These are phyloP conservation scores for Reticulitermes speratus DNA, from an alignment of 1,140 invertebrate genomes.

Conservation along the genomic window DNA sequence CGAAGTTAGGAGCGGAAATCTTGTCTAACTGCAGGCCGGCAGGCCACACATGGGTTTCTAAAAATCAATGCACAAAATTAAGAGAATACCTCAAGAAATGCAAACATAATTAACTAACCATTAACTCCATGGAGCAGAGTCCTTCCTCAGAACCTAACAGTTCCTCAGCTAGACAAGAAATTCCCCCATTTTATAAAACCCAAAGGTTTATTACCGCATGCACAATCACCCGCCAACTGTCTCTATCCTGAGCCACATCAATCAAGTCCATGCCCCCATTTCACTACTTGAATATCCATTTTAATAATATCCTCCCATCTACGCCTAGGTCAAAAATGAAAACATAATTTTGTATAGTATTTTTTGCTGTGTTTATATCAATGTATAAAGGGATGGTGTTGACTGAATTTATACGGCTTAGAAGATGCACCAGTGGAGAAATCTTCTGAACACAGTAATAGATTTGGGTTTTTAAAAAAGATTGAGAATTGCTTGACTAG, in stretches of 20 bases:
- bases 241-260: too few relatives aligned
- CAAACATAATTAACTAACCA: neutral
- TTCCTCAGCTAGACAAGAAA: too few relatives aligned
- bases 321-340: neutral
- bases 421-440: neutral
- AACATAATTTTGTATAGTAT: neutral
- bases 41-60: neutral
- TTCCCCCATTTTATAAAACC: too few relatives aligned
- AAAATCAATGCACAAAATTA: neutral
- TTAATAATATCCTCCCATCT: too few relatives aligned
- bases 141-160: too few relatives aligned
- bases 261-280: too few relatives aligned
- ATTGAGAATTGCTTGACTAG: too few relatives aligned
- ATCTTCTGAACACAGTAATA: neutral
- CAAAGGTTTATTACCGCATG: too few relatives aligned
- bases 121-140: too few relatives aligned
- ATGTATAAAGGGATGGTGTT: neutral
- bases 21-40: neutral
- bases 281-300: too few relatives aligned
- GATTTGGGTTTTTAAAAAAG: too few relatives aligned
- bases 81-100: neutral
- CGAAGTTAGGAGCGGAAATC: neutral
- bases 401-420: neutral
- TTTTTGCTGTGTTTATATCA: neutral
- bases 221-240: too few relatives aligned